These are phyloP conservation scores for Cryptus viduatorius DNA, from an alignment of 2,888 invertebrate species.

Conservation along the genomic window DNA sequence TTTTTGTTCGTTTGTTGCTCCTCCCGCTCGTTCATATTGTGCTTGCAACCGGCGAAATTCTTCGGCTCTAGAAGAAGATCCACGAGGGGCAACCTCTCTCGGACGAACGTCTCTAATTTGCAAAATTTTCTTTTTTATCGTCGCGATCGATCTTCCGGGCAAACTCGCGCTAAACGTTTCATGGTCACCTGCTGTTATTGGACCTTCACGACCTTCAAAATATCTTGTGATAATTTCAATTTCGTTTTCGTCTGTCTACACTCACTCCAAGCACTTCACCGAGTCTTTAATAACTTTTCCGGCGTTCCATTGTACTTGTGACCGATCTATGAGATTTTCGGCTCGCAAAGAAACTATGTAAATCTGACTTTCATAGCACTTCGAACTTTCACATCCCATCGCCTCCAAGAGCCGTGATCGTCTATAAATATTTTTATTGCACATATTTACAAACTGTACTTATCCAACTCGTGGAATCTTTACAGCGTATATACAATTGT, in stretches of 20 bases:
- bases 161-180: neutral
- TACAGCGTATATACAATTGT: neutral
- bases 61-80: neutral
- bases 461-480: constrained; percentile 16
- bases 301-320: neutral
- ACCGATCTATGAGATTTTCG: neutral
- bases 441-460: neutral
- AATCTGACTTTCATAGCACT: neutral
- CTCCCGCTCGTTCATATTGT: neutral
- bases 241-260: neutral
- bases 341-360: neutral
- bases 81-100: neutral
- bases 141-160: neutral
- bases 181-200: neutral
- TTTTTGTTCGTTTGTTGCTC: neutral
- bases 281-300: neutral
- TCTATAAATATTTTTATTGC: neutral
- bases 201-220: neutral
- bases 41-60: neutral
- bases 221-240: neutral
- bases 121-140: neutral
- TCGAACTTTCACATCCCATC: neutral
- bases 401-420: constrained; percentile 77
- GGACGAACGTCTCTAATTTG: neutral
- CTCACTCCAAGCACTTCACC: neutral